Evolutionary conservation across 64 coral and sea anemone genomes (phyloP).

Genomic region (Anthopleura sola): DNA sequence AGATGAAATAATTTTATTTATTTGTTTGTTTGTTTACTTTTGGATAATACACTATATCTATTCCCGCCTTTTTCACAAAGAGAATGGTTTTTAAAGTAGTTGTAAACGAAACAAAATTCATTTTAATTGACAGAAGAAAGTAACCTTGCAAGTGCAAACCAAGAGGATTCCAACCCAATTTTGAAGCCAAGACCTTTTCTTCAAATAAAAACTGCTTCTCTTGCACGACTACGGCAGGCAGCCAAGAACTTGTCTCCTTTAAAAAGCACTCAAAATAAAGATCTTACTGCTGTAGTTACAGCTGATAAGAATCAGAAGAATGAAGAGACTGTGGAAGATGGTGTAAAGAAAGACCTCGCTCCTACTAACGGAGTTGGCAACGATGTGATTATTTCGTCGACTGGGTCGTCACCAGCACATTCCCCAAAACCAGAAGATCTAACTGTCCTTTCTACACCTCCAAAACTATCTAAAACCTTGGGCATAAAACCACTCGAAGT

Average conservation of each 20-base stretch:
- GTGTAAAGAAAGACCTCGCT: neutral
- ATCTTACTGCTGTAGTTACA: neutral
- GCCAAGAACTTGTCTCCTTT: constrained; percentile 4
- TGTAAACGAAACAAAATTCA: too few relatives aligned
- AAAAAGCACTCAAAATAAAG: neutral
- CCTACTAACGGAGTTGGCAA: neutral
- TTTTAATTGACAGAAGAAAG: neutral
- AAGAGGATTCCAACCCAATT: neutral
- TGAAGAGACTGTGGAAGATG: neutral
- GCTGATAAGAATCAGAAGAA: constrained; percentile 1
- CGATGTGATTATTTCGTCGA: constrained; percentile 88
- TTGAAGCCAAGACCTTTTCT: neutral
- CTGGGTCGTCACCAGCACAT: constrained; percentile 83
- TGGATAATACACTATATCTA: too few relatives aligned
- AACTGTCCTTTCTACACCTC: constrained; percentile 57
- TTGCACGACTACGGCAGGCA: constrained; percentile 1
- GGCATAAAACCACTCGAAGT: neutral
- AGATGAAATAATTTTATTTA: too few relatives aligned
- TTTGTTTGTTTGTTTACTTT: too few relatives aligned
- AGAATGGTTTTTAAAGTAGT: too few relatives aligned
- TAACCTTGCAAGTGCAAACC: neutral
- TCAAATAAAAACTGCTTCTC: neutral
- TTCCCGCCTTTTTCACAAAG: too few relatives aligned
- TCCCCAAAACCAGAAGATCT: constrained; percentile 84
- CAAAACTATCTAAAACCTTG: neutral